Evolutionary conservation across 2,113 vertebrate genomes (phyloP).

Genomic region (Vulpes ferrilata): DNA sequence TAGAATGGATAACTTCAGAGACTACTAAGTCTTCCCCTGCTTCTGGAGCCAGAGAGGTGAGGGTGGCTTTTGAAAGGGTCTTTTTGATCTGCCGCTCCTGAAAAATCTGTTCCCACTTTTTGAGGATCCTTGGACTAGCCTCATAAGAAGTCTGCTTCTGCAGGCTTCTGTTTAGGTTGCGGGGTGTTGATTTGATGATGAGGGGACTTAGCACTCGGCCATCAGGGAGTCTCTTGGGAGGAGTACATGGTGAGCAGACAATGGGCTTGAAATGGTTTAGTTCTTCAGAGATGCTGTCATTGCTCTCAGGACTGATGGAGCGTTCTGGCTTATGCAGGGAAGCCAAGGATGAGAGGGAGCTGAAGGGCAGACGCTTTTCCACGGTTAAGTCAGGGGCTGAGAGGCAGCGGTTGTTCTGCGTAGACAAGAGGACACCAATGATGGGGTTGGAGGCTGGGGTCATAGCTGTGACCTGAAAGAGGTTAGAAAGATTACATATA

Average conservation of each 20-base stretch:
- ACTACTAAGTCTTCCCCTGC: constrained; percentile 67
- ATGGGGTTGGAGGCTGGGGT: constrained; percentile 85
- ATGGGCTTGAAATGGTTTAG: constrained; percentile 99
- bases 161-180: constrained; percentile 93
- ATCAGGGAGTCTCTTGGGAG: constrained; percentile 95
- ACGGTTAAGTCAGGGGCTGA: constrained; percentile 91
- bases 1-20: constrained; percentile 50
- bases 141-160: constrained; percentile 95
- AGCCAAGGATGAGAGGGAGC: constrained; percentile 77
- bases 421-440: constrained; percentile 93
- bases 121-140: constrained; percentile 94
- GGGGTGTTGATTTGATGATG: constrained; percentile 96
- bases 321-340: constrained; percentile 89
- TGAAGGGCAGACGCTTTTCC: constrained; percentile 89
- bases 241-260: constrained; percentile 97
- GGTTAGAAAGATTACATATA: not conserved
- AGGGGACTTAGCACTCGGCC: constrained; percentile 93
- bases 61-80: constrained; percentile 93
- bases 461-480: constrained; percentile 81
- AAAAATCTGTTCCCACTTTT: constrained; percentile 97
- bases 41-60: constrained; percentile 88
- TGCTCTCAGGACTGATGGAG: constrained; percentile 97
- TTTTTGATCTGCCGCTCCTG: constrained; percentile 94
- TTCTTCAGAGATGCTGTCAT: constrained; percentile 99
- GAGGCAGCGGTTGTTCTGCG: constrained; percentile 95